Evolutionary conservation across 2,888 invertebrate species (phyloP), one percentile per base, ranked within the genome.

Genomic region (Acanthosepion esculentum): DNA sequence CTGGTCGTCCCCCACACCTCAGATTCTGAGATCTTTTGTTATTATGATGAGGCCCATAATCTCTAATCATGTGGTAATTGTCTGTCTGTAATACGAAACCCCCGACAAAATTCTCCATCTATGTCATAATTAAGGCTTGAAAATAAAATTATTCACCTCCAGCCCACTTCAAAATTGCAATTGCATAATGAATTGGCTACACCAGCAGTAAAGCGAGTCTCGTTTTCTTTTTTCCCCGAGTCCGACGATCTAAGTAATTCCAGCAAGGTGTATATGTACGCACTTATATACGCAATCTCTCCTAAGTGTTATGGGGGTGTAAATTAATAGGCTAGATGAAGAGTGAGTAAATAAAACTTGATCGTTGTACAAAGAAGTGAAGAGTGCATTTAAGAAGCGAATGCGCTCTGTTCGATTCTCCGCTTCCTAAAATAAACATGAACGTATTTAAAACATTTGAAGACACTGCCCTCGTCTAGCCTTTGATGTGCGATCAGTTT

Each of bases 41-140:
- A 95, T 95, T 95, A 95, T 95, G 95, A 96, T 96, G 95, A 95
- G 95, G 95, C 94, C 95, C 78, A 95, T 95, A 95, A 95, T 96
- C 95, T 95, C 94, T 95, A 94, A 95, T 95, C 95, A 94, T 91
- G 94, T 94, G 94, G 95, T 95, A 95, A 95, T 95, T 95, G 95
- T 95, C 94, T 95, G 92, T 53, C 94, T 94, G 95, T 95, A 95
- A 95, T 94, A 91, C 94, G 95, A 95, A 94, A 92, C 94, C 95
- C 48, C 53, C 94, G 41, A 94, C 55, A 53, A 33, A 93, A 95
- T 94, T 92, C 50, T 59, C 18, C 64, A 91, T 94, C 92, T 78
- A 95, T 48, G 93, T 91, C 50, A 95, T 95, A 94, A 95, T 95
- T 95, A 48, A 59, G 91, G 91, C 26, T 93, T 92, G 94, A 94